Base-by-base conservation (phyloP, 2,797 vertebrate species). In the Danionella dracula region DNA sequence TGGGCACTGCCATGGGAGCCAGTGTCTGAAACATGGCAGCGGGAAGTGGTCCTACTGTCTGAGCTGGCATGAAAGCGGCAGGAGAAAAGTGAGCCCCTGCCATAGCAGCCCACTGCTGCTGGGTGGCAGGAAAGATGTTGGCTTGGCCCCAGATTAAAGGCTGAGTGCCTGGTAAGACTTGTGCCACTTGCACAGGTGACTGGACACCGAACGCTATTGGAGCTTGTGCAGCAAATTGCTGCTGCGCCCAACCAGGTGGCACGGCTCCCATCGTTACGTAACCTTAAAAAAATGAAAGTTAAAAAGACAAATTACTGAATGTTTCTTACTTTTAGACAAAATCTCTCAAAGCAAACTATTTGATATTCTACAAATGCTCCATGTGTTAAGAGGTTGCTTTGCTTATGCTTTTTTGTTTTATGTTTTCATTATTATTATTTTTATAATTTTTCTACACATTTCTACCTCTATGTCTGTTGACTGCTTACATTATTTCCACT, bases 251-350 rank as follows among this genome's bases (percentile, higher is more conserved):
- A 80, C 92, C 94, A 8, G 96, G 93, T 70, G 95, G 92, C 56
- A 98, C 94, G 41, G 96, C 93, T 85, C 96, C 96, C 96, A 98
- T 99, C 15, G 96, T 96, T 87, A 99, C 95, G 74, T 99, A 99
- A 94, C 96, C 96, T 99, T 38, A 38, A 46, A 2, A n/a, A n/a
- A n/a, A n/a, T n/a, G n/a, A n/a, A n/a, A n/a, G n/a, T n/a, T n/a
- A n/a, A n/a, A n/a, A n/a, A n/a, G n/a, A n/a, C n/a, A n/a, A n/a
- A n/a, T n/a, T n/a, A n/a, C n/a, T n/a, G n/a, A n/a, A n/a, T n/a
- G n/a, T n/a, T n/a, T n/a, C n/a, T n/a, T n/a, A n/a, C n/a, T n/a
- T n/a, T n/a, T n/a, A n/a, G n/a, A n/a, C n/a, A n/a, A n/a, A n/a
- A n/a, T n/a, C n/a, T n/a, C n/a, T n/a, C n/a, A n/a, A n/a, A n/a